Conservation (phyloP, 2,888 invertebrate species). For the Kuschelorhynchus macadamiae region DNA sequence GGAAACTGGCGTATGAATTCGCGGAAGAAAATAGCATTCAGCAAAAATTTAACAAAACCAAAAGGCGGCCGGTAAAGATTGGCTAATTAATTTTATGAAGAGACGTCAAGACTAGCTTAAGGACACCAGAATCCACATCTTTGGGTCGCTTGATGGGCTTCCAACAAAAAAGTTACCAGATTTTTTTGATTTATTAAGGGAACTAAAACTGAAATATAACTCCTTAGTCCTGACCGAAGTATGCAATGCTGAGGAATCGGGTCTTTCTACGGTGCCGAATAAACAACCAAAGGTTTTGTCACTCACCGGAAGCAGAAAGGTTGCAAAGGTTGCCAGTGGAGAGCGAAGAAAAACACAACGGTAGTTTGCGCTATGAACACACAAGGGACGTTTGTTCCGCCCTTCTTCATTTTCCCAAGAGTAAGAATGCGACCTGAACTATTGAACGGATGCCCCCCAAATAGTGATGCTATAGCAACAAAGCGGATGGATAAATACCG, state of each 20-base stretch:
- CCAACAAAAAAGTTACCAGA: constrained; percentile 35
- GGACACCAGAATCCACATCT: constrained; percentile 50
- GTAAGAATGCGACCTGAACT: constrained; percentile 3
- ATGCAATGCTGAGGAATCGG: constrained; percentile 47
- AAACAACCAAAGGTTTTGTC: constrained; percentile 53
- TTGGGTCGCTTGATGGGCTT: constrained; percentile 49
- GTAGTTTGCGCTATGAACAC: no score
- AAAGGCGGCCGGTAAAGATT: constrained; percentile 51
- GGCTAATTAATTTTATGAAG: constrained; percentile 50
- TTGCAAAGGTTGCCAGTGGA: no score
- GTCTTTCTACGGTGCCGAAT: no score
- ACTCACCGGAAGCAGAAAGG: constrained; percentile 2
- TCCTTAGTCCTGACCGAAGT: constrained; percentile 50
- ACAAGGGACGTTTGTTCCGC: no score
- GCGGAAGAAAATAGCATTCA: constrained; percentile 18
- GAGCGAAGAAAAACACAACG: no score
- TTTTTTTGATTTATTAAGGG: constrained; percentile 36
- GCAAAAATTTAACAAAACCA: neutral
- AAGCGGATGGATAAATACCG: constrained; percentile 52
- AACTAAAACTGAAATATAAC: constrained; percentile 24
- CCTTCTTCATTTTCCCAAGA: no score
- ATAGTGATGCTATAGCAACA: no score
- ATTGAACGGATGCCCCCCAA: constrained; percentile 49
- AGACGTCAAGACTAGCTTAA: constrained; percentile 45
- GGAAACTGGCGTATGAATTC: constrained; percentile 22